phyloP scores from a whole-genome alignment of 2,113 vertebrate species.

The Cynopterus brachyotis region DNA sequence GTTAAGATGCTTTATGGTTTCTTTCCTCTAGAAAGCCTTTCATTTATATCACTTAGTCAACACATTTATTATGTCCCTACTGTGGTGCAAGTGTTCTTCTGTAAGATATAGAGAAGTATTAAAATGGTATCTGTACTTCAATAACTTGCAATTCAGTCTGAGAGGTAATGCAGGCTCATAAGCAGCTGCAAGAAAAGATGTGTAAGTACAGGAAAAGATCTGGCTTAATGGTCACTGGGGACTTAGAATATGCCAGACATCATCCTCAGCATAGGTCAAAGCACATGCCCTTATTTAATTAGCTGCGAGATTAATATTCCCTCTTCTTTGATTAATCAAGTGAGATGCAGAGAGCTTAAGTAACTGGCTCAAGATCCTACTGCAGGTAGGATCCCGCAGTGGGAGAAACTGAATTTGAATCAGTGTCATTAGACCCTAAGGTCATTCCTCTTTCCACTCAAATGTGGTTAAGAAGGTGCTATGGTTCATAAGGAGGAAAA shows the following conservation, averaged over 20 bases:
- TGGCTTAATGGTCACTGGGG: neutral
- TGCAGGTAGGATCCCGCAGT: neutral
- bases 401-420: neutral
- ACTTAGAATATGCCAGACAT: neutral
- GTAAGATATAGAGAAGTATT: neutral
- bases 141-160: neutral
- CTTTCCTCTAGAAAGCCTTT: constrained; percentile 17
- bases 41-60: neutral
- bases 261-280: neutral
- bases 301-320: neutral
- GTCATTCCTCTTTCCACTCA: constrained; percentile 13
- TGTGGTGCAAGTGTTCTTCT: neutral
- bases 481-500: neutral
- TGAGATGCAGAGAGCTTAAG: neutral
- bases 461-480: neutral
- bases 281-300: neutral
- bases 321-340: neutral
- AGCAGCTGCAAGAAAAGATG: neutral
- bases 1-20: neutral
- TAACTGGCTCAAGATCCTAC: neutral
- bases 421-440: neutral
- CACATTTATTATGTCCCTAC: neutral
- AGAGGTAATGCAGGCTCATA: neutral
- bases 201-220: neutral
- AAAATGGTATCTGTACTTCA: neutral